Percentiles rank a stretch among this genome's conserved stretches.
Evolutionary conservation across 2,113 vertebrate species (phyloP).

Genomic region (Glaucomys volans): DNA sequence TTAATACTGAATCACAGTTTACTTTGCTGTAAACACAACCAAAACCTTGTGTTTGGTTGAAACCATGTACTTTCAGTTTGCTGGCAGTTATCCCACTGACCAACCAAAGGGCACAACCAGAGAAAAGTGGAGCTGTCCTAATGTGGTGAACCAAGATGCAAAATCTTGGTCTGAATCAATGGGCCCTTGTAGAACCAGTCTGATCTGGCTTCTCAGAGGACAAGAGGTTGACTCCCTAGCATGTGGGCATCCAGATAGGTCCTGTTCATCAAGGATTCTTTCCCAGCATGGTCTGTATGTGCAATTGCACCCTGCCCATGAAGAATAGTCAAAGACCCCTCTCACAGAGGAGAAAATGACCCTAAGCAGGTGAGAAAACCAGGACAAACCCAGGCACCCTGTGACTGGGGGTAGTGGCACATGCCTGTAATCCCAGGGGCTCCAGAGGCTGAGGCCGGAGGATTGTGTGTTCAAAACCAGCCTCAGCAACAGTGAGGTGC

Average conservation of each 20-base stretch:
- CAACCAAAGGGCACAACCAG: no score
- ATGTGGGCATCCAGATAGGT: fast-evolving
- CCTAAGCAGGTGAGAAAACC: neutral
- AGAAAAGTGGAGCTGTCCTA: neutral
- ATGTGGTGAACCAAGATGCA: neutral
- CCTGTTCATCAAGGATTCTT: fast-evolving
- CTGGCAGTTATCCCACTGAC: neutral
- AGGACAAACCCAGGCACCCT: neutral
- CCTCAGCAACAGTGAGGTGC: no score
- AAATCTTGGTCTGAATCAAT: neutral
- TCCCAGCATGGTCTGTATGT: neutral
- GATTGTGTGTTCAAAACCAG: no score
- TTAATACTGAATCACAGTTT: neutral
- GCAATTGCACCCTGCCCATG: no score
- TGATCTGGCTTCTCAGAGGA: neutral
- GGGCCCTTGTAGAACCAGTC: neutral
- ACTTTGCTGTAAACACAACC: neutral
- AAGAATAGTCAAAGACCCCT: neutral
- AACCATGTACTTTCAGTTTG: neutral
- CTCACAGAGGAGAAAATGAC: neutral
- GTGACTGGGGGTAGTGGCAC: no score
- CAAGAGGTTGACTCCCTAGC: neutral
- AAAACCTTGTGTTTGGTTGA: neutral
- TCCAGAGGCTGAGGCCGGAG: no score
- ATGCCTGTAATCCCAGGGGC: no score